Evolutionary conservation across 2,888 invertebrate species (phyloP).

Genomic region (Acrocera orbiculus): DNA sequence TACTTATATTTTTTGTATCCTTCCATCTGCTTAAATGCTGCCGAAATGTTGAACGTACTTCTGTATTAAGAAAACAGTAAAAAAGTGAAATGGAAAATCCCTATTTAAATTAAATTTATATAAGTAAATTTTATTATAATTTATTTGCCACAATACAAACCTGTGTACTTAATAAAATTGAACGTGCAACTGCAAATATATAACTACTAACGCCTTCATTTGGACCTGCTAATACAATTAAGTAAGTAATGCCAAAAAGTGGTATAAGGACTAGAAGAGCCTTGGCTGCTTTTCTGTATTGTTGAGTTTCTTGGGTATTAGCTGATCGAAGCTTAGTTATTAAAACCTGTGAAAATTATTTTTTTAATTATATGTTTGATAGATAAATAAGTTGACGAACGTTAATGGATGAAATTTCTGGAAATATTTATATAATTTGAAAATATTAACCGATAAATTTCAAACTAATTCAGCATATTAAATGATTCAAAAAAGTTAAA

Average conservation of each 20-base stretch:
- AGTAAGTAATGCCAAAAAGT: conserved; percentile 80
- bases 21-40: conserved; percentile 42
- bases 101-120: conserved; percentile 31
- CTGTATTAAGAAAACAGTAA: conserved; percentile 86
- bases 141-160: conserved; percentile 30
- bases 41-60: conserved; percentile 69
- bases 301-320: conserved; percentile 76
- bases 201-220: conserved; percentile 53
- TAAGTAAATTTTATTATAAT: background rate
- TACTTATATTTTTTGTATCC: conserved; percentile 28
- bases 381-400: too few species aligned
- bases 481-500: too few species aligned
- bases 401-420: too few species aligned
- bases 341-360: conserved; percentile 55
- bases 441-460: too few species aligned
- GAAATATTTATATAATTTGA: too few species aligned
- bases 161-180: conserved; percentile 77
- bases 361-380: too few species aligned
- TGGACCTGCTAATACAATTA: conserved; percentile 69
- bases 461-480: too few species aligned
- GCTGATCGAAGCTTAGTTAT: conserved; percentile 86
- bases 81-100: conserved; percentile 79
- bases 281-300: conserved; percentile 79
- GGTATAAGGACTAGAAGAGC: conserved; percentile 83
- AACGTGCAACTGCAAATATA: conserved; percentile 62